Evolutionary conservation across 2,797 vertebrate species (phyloP), one percentile per base, ranked within the genome.

Genomic region (Trachops cirrhosus): DNA sequence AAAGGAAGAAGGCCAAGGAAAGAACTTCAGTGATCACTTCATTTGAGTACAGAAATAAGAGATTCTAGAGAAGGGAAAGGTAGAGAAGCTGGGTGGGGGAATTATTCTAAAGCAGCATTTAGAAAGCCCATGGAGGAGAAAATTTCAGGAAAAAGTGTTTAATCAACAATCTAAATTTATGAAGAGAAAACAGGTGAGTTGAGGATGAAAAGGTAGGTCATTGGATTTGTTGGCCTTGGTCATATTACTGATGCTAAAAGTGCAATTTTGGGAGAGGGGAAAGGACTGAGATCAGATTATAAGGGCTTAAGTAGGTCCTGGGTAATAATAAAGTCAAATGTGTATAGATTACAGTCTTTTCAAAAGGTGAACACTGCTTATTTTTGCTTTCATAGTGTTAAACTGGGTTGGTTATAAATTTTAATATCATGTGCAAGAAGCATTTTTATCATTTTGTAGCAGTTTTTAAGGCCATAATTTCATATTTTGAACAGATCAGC

Each of bases 391-490:
- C n/a, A 73, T 50, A n/a, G 26, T 91, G 24, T 48, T 92, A 84
- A 93, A 62, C 32, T 22, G 50, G 7, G 24, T 73, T 24, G 73
- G 18, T 80, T 71, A 26, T 39, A 44, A 77, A 94, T 87, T 96
- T 96, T 57, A 94, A 32, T 85, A 82, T 89, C 21, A 93, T 12
- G 77, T 50, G 8, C 19, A 91, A 86, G 48, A 78, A 94, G 5
- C 44, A 57, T 70, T 88, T 93, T 94, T 90, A 89, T 95, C 70
- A 93, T 94, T 90, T 93, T 92, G 18, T 83, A 94, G 68, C 73
- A 96, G 89, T 91, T 97, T 97, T 95, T 88, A 79, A 96, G 95
- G 54, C 44, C 83, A 7, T 78, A 52, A 86, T 94, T 95, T 96
- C 57, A 85, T 62, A 96, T 95, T 93, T 97, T 95, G 44, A 96